A percentile compares a stretch with the other conserved stretches of the same genome.
phyloP scores from a whole-genome alignment of 2,113 vertebrate genomes.

The Pristiophorus japonicus region DNA sequence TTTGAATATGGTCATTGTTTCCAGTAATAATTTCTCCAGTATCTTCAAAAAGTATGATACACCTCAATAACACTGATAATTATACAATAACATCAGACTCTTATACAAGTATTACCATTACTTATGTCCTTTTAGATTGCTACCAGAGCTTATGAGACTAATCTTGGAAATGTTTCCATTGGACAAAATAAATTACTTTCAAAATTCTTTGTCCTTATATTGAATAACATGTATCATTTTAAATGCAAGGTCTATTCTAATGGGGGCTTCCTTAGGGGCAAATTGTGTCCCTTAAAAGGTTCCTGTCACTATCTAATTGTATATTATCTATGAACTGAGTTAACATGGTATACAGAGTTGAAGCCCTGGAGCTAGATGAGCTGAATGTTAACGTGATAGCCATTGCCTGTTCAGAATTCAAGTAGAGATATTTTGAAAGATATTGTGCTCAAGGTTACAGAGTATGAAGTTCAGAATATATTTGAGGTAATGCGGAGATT shows the following conservation, averaged over 20 bases:
- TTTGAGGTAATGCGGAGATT: slow-evolving; percentile 5
- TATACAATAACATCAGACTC: neutral
- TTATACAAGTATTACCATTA: neutral
- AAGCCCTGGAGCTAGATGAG: slow-evolving; percentile 15
- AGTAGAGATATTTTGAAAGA: neutral
- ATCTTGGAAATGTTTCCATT: slow-evolving; percentile 13
- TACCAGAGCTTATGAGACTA: neutral
- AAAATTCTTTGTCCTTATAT: neutral
- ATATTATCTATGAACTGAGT: slow-evolving; percentile 24
- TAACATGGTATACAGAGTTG: slow-evolving; percentile 18
- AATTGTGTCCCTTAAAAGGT: neutral
- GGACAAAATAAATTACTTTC: slow-evolving; percentile 17
- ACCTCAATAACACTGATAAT: neutral
- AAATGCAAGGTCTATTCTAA: slow-evolving; percentile 21
- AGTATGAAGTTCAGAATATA: slow-evolving; percentile 21
- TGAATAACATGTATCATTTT: slow-evolving; percentile 28
- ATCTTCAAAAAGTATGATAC: neutral
- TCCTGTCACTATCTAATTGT: slow-evolving; percentile 21
- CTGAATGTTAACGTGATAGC: slow-evolving; percentile 35
- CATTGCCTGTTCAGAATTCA: slow-evolving; percentile 35
- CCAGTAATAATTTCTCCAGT: neutral
- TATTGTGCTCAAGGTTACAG: slow-evolving; percentile 20
- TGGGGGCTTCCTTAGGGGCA: neutral
- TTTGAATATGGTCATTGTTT: neutral
- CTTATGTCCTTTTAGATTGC: neutral